Conservation (phyloP, 2,888 invertebrate genomes). For the Nephrotoma flavescens region DNA sequence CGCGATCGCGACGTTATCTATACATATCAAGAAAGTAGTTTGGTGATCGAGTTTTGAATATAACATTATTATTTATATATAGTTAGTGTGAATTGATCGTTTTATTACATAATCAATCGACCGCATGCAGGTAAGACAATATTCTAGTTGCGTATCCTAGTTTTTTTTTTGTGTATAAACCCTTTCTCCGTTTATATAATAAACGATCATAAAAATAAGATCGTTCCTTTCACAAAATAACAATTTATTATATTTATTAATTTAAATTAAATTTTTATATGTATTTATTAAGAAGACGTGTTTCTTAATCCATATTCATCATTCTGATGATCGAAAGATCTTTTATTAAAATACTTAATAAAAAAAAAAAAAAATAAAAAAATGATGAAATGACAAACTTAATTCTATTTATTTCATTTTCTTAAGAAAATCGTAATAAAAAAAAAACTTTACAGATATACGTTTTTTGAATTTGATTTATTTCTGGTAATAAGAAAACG, state of each 20-base stretch:
- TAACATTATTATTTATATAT: not conserved
- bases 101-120: not conserved
- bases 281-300: not conserved
- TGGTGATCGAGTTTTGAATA: not conserved
- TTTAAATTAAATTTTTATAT: not conserved
- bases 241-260: not conserved
- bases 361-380: not conserved
- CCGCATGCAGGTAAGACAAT: no score
- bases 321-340: not conserved
- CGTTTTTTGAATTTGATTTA: not conserved
- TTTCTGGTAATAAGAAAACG: not conserved
- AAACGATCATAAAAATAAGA: not conserved
- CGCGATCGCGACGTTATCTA: not conserved
- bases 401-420: not conserved
- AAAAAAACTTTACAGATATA: not conserved
- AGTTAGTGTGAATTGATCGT: not conserved
- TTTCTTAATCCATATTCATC: not conserved
- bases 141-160: not conserved
- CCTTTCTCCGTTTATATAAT: not conserved
- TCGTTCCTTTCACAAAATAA: not conserved
- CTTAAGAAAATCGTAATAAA: not conserved
- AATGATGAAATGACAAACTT: not conserved
- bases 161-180: not conserved
- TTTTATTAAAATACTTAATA: not conserved
- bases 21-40: not conserved